A percentile compares a stretch with the other conserved stretches of the same genome.
Evolutionary conservation across 2,113 vertebrate genomes (phyloP).

Genomic region (Triplophysa tibetana): DNA sequence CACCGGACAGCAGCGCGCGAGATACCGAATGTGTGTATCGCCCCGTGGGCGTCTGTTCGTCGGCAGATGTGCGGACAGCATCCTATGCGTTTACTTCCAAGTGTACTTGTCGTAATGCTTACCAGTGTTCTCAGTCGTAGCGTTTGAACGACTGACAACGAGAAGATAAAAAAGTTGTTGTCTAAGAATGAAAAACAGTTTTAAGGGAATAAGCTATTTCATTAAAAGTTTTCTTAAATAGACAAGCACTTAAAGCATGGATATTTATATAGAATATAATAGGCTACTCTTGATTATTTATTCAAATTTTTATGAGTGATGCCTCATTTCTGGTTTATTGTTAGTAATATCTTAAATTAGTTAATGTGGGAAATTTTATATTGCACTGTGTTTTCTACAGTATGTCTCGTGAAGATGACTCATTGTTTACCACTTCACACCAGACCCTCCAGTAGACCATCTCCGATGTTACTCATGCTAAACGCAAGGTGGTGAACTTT

Average conservation of each 20-base stretch:
- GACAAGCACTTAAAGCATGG: no score
- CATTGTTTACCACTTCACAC: slow-evolving; percentile 24
- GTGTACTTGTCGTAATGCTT: neutral
- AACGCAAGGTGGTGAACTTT: slow-evolving; percentile 15
- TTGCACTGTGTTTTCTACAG: neutral
- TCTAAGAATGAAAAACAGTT: no score
- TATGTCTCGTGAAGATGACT: slow-evolving; percentile 4
- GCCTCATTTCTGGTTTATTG: neutral
- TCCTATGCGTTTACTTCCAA: slow-evolving; percentile 18
- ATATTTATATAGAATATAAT: neutral
- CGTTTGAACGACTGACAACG: neutral
- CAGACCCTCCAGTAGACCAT: neutral
- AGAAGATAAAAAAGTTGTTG: neutral
- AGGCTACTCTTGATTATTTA: slow-evolving; percentile 14
- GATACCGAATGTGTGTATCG: slow-evolving; percentile 40
- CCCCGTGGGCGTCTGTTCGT: slow-evolving; percentile 52
- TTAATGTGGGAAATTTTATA: slow-evolving; percentile 36
- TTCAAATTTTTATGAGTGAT: slow-evolving; percentile 17
- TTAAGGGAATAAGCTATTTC: no score
- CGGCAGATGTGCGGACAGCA: slow-evolving; percentile 49
- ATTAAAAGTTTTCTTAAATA: no score
- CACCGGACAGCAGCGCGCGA: slow-evolving; percentile 28
- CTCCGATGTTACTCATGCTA: neutral
- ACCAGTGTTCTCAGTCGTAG: neutral
- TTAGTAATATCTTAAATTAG: slow-evolving; percentile 33